A percentile compares a stretch with the other conserved stretches of the same genome.
Conservation (phyloP, 1,140 invertebrate genomes). For the Zaprionus taronus region DNA sequence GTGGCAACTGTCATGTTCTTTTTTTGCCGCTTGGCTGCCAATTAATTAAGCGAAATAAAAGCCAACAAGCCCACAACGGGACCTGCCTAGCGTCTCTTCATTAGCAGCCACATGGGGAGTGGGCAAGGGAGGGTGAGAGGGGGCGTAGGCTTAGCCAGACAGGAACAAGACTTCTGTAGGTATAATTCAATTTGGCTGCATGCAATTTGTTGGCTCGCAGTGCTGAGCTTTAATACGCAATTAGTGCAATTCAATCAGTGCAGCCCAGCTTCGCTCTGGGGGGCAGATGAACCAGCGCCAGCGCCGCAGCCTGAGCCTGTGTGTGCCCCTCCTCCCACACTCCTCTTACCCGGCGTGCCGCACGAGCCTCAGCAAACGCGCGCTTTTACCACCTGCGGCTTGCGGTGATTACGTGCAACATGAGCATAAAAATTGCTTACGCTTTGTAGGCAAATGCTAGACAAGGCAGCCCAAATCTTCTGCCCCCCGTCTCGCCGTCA, state of each 20-base stretch:
- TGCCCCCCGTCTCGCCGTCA: background rate
- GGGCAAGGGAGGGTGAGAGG: background rate
- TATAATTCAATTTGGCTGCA: constrained; percentile 70
- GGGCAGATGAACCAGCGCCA: constrained; percentile 46
- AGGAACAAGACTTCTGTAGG: constrained; percentile 29
- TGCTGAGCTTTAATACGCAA: constrained; percentile 78
- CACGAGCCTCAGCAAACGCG: constrained; percentile 32
- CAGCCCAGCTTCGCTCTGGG: constrained; percentile 35
- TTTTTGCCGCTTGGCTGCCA: constrained; percentile 67
- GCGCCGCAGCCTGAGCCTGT: constrained; percentile 2
- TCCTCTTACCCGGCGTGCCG: constrained; percentile 11
- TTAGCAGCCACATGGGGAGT: constrained; percentile 42
- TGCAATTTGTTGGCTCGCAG: constrained; percentile 69
- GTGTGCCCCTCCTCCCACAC: background rate
- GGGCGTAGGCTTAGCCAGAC: constrained; percentile 19
- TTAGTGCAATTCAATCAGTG: constrained; percentile 80
- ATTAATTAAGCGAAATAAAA: constrained; percentile 84
- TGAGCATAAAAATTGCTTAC: constrained; percentile 82
- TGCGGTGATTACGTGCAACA: constrained; percentile 81
- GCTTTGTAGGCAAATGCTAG: constrained; percentile 58
- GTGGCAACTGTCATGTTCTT: constrained; percentile 41
- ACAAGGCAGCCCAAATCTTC: background rate
- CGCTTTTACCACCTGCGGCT: constrained; percentile 81
- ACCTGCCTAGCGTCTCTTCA: constrained; percentile 59
- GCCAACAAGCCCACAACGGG: constrained; percentile 61